phyloP scores from a whole-genome alignment of 2,888 invertebrate species.

The Ectemnius cavifrons region DNA sequence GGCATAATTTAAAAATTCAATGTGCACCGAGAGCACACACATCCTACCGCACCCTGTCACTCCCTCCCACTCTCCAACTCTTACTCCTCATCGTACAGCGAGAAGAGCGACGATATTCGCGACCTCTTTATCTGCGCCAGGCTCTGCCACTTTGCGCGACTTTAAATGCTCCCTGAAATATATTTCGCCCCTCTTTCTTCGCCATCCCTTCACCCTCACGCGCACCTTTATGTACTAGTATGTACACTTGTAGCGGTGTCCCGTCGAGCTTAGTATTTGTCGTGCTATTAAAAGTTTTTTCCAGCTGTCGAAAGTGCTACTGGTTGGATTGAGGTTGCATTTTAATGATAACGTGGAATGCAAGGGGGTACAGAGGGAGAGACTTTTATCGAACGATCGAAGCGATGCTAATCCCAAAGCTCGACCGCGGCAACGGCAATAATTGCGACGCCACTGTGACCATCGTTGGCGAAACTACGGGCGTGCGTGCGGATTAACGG shows the following conservation, averaged over 20 bases:
- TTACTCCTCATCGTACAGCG: not conserved
- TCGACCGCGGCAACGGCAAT: slow-evolving; percentile 38
- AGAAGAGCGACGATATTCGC: slow-evolving; percentile 5
- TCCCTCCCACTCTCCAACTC: no score
- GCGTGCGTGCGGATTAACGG: slow-evolving; percentile 34
- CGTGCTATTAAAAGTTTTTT: no score
- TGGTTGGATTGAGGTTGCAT: no score
- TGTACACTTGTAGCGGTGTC: not conserved
- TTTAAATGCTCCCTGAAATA: not conserved
- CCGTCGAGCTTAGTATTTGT: no score
- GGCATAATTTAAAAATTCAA: slow-evolving; percentile 19
- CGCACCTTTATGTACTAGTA: no score
- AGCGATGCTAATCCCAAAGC: slow-evolving; percentile 5
- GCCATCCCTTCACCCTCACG: no score
- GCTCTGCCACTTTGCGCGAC: slow-evolving; percentile 1
- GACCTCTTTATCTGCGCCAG: not conserved
- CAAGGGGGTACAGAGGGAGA: slow-evolving; percentile 6
- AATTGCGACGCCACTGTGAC: slow-evolving; percentile 43
- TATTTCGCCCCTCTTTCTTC: not conserved
- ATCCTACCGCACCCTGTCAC: no score
- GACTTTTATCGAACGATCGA: slow-evolving; percentile 7
- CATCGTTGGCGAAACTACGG: slow-evolving; percentile 41
- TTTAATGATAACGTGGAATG: not conserved
- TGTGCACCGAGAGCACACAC: not conserved
- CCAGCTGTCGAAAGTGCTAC: no score